These are phyloP conservation scores for Ianthella basta DNA, from an alignment of 37 sponge, comb jelly and placozoan species.

Conservation along the genomic window DNA sequence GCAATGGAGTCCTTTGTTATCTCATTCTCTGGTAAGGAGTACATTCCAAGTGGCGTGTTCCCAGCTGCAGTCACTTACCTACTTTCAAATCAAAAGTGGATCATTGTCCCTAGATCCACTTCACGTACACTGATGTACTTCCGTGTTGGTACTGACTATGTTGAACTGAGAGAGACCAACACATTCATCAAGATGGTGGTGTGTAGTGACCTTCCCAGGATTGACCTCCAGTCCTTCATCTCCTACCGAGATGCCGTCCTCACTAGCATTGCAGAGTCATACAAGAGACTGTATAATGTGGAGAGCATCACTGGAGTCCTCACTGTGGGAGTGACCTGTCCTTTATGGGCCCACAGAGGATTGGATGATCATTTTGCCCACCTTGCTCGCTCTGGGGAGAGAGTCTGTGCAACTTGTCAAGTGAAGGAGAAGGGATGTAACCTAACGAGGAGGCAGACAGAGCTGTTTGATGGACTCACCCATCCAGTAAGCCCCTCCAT, in stretches of 20 bases:
- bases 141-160: not conserved
- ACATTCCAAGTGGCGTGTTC: conserved; percentile 25
- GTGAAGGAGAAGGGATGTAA: no score
- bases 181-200: conserved; percentile 2
- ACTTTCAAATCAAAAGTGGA: not conserved
- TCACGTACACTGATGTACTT: conserved; percentile 3
- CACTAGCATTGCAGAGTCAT: not conserved
- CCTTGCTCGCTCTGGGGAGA: not conserved
- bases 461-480: no score
- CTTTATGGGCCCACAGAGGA: not conserved
- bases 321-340: not conserved
- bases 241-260: not conserved
- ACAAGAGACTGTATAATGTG: not conserved
- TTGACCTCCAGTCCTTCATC: not conserved
- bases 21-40: conserved; percentile 3
- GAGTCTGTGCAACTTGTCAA: no score
- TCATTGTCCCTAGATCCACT: not conserved
- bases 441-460: no score
- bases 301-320: not conserved
- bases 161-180: conserved; percentile 22
- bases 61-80: conserved; percentile 11
- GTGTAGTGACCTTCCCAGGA: not conserved
- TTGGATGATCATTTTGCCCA: not conserved
- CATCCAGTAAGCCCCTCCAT: no score
- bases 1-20: not conserved